A percentile compares a stretch with the other conserved stretches of the same genome.
Evolutionary conservation across 2,113 vertebrate genomes (phyloP).

Genomic region (Hylia prasina): DNA sequence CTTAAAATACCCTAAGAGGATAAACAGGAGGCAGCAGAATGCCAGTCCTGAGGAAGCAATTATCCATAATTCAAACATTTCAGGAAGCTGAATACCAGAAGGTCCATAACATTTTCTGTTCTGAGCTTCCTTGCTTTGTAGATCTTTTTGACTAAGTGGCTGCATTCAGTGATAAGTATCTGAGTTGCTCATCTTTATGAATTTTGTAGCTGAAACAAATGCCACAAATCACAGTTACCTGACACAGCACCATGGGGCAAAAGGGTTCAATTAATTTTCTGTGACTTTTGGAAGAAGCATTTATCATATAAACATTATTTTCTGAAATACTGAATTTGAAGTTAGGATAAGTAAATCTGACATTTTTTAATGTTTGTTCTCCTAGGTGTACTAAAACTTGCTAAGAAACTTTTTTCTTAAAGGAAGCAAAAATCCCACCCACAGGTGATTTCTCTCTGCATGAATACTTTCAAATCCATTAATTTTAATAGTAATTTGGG

Average conservation of each 20-base stretch:
- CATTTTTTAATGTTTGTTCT: neutral
- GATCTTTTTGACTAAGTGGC: neutral
- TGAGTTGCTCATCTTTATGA: neutral
- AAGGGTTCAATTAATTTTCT: neutral
- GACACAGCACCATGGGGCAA: neutral
- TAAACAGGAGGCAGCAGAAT: neutral
- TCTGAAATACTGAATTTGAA: neutral
- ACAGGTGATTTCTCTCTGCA: neutral
- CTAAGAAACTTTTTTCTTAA: neutral
- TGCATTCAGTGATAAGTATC: neutral
- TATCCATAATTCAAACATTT: neutral
- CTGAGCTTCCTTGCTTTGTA: neutral
- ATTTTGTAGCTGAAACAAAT: constrained; percentile 27
- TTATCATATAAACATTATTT: neutral
- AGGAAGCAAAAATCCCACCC: neutral
- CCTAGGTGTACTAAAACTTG: neutral
- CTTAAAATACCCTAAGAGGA: neutral
- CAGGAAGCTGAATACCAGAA: neutral
- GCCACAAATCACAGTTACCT: neutral
- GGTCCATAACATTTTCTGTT: neutral
- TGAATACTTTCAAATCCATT: neutral
- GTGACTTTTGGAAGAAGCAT: neutral
- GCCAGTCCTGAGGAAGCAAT: neutral
- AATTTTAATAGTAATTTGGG: neutral
- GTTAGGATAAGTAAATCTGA: neutral